Conservation (phyloP, 2,797 vertebrate species). For the Ptychadena robeensis region DNA sequence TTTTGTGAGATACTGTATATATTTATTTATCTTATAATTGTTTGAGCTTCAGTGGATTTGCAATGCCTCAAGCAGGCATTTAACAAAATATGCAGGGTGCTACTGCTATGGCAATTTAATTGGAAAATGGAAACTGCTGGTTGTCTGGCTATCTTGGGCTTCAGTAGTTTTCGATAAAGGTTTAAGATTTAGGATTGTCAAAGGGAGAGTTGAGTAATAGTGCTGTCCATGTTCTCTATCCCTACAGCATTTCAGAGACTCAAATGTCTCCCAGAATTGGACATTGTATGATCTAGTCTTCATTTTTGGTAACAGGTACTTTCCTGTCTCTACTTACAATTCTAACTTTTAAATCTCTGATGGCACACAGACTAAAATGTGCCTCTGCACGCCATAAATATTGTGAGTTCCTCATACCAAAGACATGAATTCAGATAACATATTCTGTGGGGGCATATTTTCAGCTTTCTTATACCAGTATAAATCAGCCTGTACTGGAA, state of each 20-base stretch:
- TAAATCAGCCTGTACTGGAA: conserved; percentile 19
- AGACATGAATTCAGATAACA: conserved; percentile 30
- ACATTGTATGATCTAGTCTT: not conserved
- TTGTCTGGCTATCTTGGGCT: too few relatives aligned
- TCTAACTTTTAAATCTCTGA: conserved; percentile 3
- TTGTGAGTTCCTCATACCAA: conserved; percentile 26
- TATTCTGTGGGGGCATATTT: conserved; percentile 16
- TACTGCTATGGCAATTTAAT: too few relatives aligned
- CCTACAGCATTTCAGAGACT: not conserved
- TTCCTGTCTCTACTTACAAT: conserved; percentile 10
- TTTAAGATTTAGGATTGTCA: not conserved
- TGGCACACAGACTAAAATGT: not conserved
- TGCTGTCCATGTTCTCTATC: not conserved
- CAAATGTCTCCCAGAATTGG: not conserved
- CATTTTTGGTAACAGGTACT: not conserved
- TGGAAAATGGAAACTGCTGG: too few relatives aligned
- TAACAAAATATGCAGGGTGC: too few relatives aligned
- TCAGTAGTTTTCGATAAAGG: not conserved
- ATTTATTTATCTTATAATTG: too few relatives aligned
- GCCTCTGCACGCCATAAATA: not conserved
- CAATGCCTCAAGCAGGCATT: too few relatives aligned
- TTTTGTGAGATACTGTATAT: too few relatives aligned
- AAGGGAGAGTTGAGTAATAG: not conserved
- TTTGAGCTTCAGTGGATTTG: too few relatives aligned
- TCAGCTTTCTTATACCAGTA: not conserved